Percentiles rank a stretch among this genome's conserved stretches.
These are phyloP conservation scores for Drosophila monieri DNA, from an alignment of 2,888 invertebrate genomes.

Conservation along the genomic window DNA sequence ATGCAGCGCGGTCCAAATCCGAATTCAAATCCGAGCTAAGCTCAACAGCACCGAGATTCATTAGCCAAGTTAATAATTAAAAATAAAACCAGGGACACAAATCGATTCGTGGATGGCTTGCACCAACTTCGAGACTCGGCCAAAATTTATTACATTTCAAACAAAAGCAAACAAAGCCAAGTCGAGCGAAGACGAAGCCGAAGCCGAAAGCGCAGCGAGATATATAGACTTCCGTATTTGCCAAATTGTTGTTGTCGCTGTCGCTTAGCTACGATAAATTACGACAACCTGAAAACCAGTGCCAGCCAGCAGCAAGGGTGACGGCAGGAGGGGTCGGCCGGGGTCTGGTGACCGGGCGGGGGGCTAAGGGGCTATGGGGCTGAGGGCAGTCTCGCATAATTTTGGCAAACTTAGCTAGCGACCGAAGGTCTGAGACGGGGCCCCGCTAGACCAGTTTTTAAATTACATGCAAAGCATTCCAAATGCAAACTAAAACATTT, in stretches of 20 bases:
- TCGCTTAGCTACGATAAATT: constrained; percentile 65
- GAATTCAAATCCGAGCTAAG: constrained; percentile 26
- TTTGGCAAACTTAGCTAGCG: constrained; percentile 77
- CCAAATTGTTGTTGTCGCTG: constrained; percentile 46
- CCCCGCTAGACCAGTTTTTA: constrained; percentile 73
- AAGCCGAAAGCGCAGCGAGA: constrained; percentile 48
- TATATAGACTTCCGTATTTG: constrained; percentile 74
- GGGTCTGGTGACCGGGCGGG: constrained; percentile 24
- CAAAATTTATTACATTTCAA: constrained; percentile 60
- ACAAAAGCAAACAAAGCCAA: constrained; percentile 33
- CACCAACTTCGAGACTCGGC: constrained; percentile 35
- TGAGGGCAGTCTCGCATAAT: constrained; percentile 77
- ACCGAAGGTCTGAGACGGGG: constrained; percentile 63
- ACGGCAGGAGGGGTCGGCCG: constrained; percentile 10
- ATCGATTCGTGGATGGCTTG: constrained; percentile 64
- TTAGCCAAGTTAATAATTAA: constrained; percentile 70
- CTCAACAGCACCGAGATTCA: constrained; percentile 36
- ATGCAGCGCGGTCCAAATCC: constrained; percentile 69
- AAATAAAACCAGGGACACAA: constrained; percentile 42
- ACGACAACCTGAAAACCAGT: constrained; percentile 64
- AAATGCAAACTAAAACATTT: constrained; percentile 79
- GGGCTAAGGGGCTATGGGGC: constrained; percentile 2
- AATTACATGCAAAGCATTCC: constrained; percentile 81
- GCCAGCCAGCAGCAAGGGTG: constrained; percentile 2
- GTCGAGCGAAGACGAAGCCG: constrained; percentile 6